These are phyloP conservation scores for Sciurus vulgaris DNA, from an alignment of 2,797 vertebrate species.

Conservation along the genomic window DNA sequence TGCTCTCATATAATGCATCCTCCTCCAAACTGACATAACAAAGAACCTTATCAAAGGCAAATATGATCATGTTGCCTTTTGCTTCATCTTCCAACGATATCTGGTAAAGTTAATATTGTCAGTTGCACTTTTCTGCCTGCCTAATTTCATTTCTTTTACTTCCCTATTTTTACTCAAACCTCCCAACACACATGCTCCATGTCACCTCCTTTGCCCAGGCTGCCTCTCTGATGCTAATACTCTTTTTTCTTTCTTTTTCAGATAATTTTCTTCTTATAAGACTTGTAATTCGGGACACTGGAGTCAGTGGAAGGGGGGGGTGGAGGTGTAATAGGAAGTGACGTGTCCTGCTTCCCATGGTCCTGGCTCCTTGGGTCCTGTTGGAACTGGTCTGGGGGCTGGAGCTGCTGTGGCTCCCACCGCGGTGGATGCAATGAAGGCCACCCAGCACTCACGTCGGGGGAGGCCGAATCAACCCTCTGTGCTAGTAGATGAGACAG, in stretches of 20 bases:
- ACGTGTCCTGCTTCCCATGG: slow-evolving; percentile 59
- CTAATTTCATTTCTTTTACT: background rate
- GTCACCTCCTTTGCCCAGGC: background rate
- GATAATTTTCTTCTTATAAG: background rate
- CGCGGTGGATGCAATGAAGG: slow-evolving; percentile 77
- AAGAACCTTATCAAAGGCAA: slow-evolving; percentile 50
- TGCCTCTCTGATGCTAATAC: background rate
- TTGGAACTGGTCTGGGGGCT: slow-evolving; percentile 63
- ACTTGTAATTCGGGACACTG: background rate
- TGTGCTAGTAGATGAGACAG: slow-evolving; percentile 76
- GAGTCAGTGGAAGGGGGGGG: slow-evolving; percentile 57
- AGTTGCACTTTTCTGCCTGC: background rate
- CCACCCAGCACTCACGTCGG: slow-evolving; percentile 52
- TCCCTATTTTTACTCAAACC: background rate
- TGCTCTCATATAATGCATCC: background rate
- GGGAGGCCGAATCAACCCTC: slow-evolving; percentile 67
- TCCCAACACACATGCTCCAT: background rate
- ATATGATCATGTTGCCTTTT: background rate
- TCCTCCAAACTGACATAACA: background rate
- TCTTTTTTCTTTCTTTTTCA: slow-evolving; percentile 13
- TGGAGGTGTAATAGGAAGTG: slow-evolving; percentile 75
- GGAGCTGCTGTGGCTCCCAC: slow-evolving; percentile 74
- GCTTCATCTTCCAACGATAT: background rate
- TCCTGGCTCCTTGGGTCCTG: slow-evolving; percentile 75
- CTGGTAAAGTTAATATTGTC: background rate